A percentile compares a stretch with the other conserved stretches of the same genome.
Evolutionary conservation across 2,113 vertebrate species (phyloP).

Genomic region (Urocolius indicus): DNA sequence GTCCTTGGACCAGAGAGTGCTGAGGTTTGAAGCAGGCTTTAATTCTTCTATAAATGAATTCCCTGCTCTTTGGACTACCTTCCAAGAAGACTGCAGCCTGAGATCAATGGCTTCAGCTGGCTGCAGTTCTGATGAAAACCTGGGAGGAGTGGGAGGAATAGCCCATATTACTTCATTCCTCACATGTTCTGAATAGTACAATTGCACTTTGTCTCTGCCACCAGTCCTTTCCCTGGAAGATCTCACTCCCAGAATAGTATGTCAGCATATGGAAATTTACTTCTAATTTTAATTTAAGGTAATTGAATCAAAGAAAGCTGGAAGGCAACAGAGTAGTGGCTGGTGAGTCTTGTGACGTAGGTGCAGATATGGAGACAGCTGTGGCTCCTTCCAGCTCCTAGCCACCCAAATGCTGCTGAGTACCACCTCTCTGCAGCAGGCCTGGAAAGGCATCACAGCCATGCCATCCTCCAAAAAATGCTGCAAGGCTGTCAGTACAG

Average conservation of each 20-base stretch:
- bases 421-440: neutral
- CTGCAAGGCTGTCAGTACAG: neutral
- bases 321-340: neutral
- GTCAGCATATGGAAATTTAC: neutral
- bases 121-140: constrained; percentile 43
- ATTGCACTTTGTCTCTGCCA: constrained; percentile 9
- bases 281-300: neutral
- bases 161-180: constrained; percentile 40
- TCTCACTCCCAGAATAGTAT: neutral
- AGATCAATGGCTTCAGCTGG: constrained; percentile 48
- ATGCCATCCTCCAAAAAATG: neutral
- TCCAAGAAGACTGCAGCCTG: constrained; percentile 5
- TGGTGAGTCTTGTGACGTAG: neutral
- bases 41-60: constrained; percentile 25
- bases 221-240: neutral
- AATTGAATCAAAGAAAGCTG: neutral
- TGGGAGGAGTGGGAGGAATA: neutral
- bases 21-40: constrained; percentile 21
- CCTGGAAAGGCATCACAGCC: neutral
- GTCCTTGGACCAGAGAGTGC: neutral
- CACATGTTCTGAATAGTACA: neutral
- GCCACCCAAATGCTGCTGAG: neutral
- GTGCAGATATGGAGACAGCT: neutral
- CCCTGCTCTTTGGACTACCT: constrained; percentile 9
- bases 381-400: neutral